phyloP scores from a whole-genome alignment of 2,113 vertebrate genomes.

The Hypanus sabinus region DNA sequence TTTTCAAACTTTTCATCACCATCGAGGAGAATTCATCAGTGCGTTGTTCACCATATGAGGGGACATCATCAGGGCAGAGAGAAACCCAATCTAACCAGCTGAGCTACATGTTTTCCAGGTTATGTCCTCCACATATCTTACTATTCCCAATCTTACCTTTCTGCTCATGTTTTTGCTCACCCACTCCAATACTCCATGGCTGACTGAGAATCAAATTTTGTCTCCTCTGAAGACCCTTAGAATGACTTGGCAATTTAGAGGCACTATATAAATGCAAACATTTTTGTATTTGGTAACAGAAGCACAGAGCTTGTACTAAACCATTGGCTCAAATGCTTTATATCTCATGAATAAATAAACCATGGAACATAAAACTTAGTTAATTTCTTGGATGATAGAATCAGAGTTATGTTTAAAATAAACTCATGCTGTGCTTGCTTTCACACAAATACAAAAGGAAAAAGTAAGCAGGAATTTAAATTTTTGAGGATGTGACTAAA shows the following conservation, averaged over 20 bases:
- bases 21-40: no score
- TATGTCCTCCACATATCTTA: no score
- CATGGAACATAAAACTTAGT: neutral
- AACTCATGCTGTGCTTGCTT: neutral
- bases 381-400: neutral
- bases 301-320: neutral
- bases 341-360: neutral
- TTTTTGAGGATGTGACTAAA: no score
- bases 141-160: neutral
- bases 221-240: neutral
- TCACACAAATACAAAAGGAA: neutral
- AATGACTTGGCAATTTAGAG: neutral
- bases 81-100: no score
- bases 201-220: neutral
- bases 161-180: neutral
- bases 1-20: no score
- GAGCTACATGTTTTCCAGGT: no score
- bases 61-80: no score
- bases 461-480: neutral
- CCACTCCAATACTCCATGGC: neutral
- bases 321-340: neutral
- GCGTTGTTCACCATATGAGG: no score
- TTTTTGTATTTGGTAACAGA: neutral
- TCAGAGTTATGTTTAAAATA: neutral
- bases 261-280: neutral